Evolutionary conservation across 2,797 vertebrate species (phyloP).

Genomic region (Spatula clypeata): DNA sequence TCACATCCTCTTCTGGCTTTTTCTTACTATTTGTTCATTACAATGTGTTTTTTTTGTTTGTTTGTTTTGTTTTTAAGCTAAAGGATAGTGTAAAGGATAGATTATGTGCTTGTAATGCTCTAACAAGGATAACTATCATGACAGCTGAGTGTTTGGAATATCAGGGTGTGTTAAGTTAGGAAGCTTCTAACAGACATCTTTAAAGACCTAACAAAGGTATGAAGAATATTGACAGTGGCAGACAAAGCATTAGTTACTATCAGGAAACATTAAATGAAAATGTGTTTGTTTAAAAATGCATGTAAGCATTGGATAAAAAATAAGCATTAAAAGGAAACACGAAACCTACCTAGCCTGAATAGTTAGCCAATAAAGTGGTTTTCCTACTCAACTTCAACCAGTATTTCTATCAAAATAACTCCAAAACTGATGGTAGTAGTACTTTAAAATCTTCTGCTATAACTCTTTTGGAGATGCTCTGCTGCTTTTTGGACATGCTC

Average conservation of each 20-base stretch:
- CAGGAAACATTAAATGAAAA: neutral
- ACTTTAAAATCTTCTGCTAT: neutral
- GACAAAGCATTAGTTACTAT: neutral
- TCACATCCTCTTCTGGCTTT: neutral
- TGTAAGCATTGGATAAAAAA: neutral
- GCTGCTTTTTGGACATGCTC: neutral
- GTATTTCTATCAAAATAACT: neutral
- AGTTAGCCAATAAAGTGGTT: neutral
- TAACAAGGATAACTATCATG: neutral
- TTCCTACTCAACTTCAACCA: neutral
- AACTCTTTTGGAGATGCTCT: neutral
- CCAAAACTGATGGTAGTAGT: neutral
- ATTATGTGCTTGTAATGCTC: neutral
- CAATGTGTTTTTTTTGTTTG: neutral
- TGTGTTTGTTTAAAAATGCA: neutral
- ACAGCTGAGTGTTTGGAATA: neutral
- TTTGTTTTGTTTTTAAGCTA: neutral
- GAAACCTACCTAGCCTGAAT: neutral
- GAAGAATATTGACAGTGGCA: neutral
- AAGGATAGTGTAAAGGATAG: neutral
- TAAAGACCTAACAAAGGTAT: neutral
- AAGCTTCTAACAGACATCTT: neutral
- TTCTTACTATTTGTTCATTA: neutral
- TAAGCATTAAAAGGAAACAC: neutral
- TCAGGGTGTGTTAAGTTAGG: neutral